Base-by-base conservation (phyloP, 2,888 invertebrate species). In the Megalurothrips usitatus region DNA sequence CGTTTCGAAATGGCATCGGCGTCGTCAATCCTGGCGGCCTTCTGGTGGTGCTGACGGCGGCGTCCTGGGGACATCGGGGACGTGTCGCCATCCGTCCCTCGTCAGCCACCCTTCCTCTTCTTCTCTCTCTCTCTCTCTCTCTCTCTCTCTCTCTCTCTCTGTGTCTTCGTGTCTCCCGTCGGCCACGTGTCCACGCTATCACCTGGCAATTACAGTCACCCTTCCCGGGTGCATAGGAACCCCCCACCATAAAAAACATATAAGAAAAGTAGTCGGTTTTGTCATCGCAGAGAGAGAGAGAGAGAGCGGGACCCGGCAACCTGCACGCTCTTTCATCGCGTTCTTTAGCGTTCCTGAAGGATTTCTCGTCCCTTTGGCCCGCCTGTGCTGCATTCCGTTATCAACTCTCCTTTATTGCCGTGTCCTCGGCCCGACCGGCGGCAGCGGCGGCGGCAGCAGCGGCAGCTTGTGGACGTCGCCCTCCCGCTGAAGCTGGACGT, bases 101-200 rank as follows among this genome's bases (percentile, higher is more conserved):
- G 52, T 12, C 52, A 19, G 2, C 14, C 52, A 17, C 19, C 52
- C 52, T 52, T 2, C 10, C 52, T 19, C 12, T 17, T 10, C 10
- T 10, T 52, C 52, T 52, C 52, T 52, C 52, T 52, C 52, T 52
- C 52, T 52, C 52, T 52, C 52, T 52, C 52, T 52, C 52, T 52
- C 52, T 52, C 52, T 52, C 52, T 52, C 52, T 52, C 52, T 52
- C 52, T 52, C 52, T 52, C 52, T 52, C 52, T 52, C 52, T 52
- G 4, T 52, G 4, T 58, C 52, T 19, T 19, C 52, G 52, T 19
- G 14, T 19, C 52, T 2, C 52, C 52, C 52, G 52, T 19, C 10
- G 52, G 52, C 58, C 58, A 58, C 58, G 58, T 58, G 58, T 58
- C 58, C 58, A 6, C 58, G 58, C 58, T 58, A 58, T 58, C 58